Conservation (phyloP, 2,797 vertebrate species). For the Odontamblyopus lacepedii region DNA sequence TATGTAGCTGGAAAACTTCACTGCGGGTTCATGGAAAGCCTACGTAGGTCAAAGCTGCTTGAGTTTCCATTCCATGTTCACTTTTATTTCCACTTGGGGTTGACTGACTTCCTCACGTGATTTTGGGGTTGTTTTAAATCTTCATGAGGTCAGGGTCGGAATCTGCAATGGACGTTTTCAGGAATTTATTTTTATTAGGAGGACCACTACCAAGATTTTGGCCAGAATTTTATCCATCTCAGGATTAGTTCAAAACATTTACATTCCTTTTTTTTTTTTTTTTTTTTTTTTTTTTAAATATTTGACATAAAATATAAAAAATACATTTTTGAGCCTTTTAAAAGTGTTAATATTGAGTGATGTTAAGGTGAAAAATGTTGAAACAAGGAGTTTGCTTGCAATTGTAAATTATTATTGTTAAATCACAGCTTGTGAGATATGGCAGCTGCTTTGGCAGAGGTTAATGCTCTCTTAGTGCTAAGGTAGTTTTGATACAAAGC, state of each 20-base stretch:
- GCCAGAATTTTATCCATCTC: not conserved
- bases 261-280: not conserved
- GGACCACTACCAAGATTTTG: not conserved
- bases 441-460: not conserved
- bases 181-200: constrained; percentile 6
- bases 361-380: not conserved
- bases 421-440: not conserved
- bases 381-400: not conserved
- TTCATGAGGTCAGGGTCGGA: constrained; percentile 19
- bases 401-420: not conserved
- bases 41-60: constrained; percentile 50
- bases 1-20: constrained; percentile 60
- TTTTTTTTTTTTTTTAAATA: too few species aligned
- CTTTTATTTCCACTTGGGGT: constrained; percentile 39
- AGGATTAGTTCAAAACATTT: not conserved
- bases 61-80: constrained; percentile 51
- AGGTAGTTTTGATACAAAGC: constrained; percentile 9
- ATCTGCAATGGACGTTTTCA: not conserved
- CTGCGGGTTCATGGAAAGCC: constrained; percentile 61
- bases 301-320: not conserved
- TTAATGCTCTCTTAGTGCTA: not conserved
- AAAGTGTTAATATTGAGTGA: not conserved
- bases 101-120: constrained; percentile 30
- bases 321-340: not conserved
- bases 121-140: not conserved